A percentile compares a stretch with the other conserved stretches of the same genome.
These are phyloP conservation scores for Nephrotoma flavescens DNA, from an alignment of 2,888 invertebrate genomes.

Conservation along the genomic window DNA sequence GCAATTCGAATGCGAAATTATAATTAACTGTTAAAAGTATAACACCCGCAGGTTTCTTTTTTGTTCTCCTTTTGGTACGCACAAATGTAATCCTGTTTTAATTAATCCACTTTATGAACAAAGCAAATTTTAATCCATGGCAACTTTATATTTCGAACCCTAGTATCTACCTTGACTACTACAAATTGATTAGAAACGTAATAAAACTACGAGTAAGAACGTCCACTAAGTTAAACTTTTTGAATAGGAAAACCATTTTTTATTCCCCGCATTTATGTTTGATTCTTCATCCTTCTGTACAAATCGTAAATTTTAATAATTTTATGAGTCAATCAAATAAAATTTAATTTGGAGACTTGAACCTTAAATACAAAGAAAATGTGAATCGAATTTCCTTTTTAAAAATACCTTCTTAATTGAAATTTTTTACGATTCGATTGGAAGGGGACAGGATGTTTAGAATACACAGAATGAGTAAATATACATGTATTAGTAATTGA, in stretches of 20 bases:
- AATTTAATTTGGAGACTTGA: not conserved
- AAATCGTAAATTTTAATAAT: not conserved
- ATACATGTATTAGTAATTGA: not conserved
- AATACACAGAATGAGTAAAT: not conserved
- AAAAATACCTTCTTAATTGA: not conserved
- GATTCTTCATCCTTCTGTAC: not conserved
- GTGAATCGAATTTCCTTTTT: not conserved
- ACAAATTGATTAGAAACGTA: not conserved
- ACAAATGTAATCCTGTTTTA: no score
- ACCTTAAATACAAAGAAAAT: not conserved
- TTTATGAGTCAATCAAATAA: not conserved
- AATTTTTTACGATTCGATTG: not conserved
- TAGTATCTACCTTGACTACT: not conserved
- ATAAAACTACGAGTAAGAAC: not conserved
- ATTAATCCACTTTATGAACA: no score
- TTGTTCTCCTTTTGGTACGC: no score
- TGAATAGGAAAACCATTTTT: not conserved
- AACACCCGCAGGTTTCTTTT: no score
- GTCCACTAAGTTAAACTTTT: not conserved
- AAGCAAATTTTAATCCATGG: no score
- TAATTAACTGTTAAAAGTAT: no score
- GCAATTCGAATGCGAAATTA: not conserved
- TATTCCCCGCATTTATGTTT: not conserved
- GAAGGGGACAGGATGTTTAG: not conserved
- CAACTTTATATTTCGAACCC: no score